A percentile compares a stretch with the other conserved stretches of the same genome.
These are phyloP conservation scores for Vulpes ferrilata DNA, from an alignment of 2,113 vertebrate species.

Conservation along the genomic window DNA sequence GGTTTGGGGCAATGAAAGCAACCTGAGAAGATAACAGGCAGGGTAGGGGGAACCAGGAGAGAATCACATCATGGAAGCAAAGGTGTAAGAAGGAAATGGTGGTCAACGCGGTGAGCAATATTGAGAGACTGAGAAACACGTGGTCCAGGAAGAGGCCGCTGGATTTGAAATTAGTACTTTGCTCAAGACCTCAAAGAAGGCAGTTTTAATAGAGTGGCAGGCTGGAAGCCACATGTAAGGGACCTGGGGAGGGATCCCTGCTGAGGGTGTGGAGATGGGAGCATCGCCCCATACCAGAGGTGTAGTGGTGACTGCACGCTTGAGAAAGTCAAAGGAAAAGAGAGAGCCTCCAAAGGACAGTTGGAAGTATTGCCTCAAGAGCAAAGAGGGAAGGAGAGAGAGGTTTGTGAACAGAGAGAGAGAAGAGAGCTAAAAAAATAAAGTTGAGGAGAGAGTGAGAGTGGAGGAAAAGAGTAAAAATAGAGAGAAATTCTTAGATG, in stretches of 20 bases:
- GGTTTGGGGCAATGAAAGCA: not conserved
- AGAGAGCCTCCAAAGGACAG: not conserved
- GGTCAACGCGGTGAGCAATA: not conserved
- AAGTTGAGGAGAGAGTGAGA: not conserved
- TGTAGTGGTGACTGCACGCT: not conserved
- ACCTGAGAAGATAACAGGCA: not conserved
- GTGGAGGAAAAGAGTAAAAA: not conserved
- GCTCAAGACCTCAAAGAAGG: not conserved
- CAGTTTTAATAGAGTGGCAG: not conserved
- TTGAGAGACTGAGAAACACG: not conserved
- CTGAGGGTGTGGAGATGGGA: not conserved
- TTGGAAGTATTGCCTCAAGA: not conserved
- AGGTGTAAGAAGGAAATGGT: not conserved
- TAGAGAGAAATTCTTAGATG: not conserved
- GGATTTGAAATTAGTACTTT: not conserved
- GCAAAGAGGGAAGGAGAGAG: too few species aligned
- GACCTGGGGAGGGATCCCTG: not conserved
- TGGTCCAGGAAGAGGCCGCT: not conserved
- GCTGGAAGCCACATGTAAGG: not conserved
- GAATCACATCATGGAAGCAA: not conserved
- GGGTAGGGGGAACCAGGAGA: not conserved
- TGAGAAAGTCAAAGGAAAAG: not conserved
- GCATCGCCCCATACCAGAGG: fast-evolving
- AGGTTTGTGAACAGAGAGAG: too few species aligned
- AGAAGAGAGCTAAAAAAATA: not conserved